A percentile compares a stretch with the other conserved stretches of the same genome.
Conservation (phyloP, 2,888 invertebrate species). For the Laothoe populi region DNA sequence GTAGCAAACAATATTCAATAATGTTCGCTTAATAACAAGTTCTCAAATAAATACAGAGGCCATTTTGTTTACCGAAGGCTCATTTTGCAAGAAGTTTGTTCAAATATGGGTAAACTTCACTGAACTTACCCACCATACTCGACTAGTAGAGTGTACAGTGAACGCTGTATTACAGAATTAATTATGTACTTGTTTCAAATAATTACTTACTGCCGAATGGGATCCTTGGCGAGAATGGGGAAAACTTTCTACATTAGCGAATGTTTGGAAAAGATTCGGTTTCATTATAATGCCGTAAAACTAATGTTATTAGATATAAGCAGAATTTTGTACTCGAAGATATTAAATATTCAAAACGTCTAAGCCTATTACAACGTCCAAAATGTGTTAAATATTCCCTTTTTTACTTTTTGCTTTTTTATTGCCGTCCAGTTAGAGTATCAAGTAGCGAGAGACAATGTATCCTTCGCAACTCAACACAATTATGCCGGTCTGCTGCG, state of each 20-base stretch:
- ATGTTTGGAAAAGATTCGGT: conserved; percentile 8
- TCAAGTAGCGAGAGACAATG: no score
- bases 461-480: no score
- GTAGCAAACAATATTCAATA: conserved; percentile 7
- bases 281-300: conserved; percentile 1
- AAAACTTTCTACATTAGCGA: conserved; percentile 12
- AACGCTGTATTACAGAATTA: conserved; percentile 25
- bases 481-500: no score
- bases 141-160: conserved; percentile 20
- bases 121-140: conserved; percentile 24
- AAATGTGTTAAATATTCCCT: no score
- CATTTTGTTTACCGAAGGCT: conserved; percentile 29
- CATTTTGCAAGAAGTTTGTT: conserved; percentile 33
- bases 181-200: conserved; percentile 27
- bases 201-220: conserved; percentile 23
- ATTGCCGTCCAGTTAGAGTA: no score
- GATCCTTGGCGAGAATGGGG: background rate
- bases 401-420: no score
- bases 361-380: no score
- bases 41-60: conserved; percentile 22
- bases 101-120: conserved; percentile 34
- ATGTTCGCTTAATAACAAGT: conserved; percentile 27
- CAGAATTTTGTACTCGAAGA: background rate
- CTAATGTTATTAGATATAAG: background rate
- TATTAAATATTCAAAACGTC: no score